Evolutionary conservation across 2,888 invertebrate species (phyloP), one percentile per base, ranked within the genome.

Genomic region (Boloria selene): DNA sequence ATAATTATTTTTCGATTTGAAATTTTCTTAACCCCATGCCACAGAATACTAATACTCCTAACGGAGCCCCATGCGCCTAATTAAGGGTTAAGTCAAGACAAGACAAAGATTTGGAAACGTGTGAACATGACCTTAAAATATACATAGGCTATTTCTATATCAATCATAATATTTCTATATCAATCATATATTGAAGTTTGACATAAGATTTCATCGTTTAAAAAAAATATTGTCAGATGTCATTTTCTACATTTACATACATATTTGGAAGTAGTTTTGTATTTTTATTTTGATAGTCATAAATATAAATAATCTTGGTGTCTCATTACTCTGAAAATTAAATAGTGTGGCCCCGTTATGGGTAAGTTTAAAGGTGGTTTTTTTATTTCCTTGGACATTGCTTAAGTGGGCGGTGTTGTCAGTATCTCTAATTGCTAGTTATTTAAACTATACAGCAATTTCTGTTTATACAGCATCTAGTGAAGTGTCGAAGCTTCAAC

Each of bases 401-500:
- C 31, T 17, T 45, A 64, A 64, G 70, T 70, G 70, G 70, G 70
- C 70, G 70, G 70, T 70, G 70, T 68, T 68, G 64, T 56, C 47
- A 62, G 50, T 52, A 22, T 58, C 58, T 67, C 61, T 53, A 80
- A 76, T 89, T 90, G 88, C 88, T 88, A 90, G 86, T 85, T 81
- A 85, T 87, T n/a, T 84, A 78, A 79, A 73, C 75, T 81, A 65
- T 66, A 51, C 65, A 70, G 64, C 64, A 67, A 68, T 71, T 53
- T 69, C 66, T 65, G 64, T 66, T 82, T 85, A 77, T 85, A 72
- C 80, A 93, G 94, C 93, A 78, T 93, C 93, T 70, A 93, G 92
- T 73, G 94, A 94, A 84, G 93, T 93, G 75, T 92, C 93, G 68
- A 95, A 95, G 85, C 91, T 95, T 75, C 97, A 97, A 85, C 97